These are phyloP conservation scores for Cyprinodon diabolis DNA, from an alignment of 2,797 vertebrate species.

Conservation along the genomic window DNA sequence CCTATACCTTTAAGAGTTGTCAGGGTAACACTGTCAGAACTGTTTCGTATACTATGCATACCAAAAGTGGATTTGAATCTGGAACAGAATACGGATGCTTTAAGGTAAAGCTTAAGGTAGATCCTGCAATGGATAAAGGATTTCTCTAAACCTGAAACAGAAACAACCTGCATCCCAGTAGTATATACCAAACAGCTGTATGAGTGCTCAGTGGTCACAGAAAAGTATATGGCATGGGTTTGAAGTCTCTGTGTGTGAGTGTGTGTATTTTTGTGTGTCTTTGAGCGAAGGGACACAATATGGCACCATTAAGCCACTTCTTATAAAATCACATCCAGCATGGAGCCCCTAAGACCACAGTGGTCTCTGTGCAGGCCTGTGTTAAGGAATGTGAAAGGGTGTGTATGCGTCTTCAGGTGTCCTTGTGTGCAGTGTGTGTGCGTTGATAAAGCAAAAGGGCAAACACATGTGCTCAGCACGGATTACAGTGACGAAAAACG, in stretches of 20 bases:
- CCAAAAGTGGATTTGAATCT: not conserved
- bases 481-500: slow-evolving; percentile 2
- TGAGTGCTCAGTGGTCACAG: slow-evolving; percentile 11
- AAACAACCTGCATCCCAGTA: slow-evolving; percentile 13
- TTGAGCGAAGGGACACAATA: slow-evolving; percentile 63
- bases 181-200: not conserved
- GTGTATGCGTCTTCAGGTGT: slow-evolving; percentile 23
- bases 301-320: slow-evolving; percentile 84
- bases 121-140: not conserved
- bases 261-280: slow-evolving; percentile 25
- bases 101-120: not conserved
- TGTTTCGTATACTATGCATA: not conserved
- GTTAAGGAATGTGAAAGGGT: slow-evolving; percentile 15
- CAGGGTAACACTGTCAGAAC: no score
- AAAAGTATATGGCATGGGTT: slow-evolving; percentile 39
- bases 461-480: not conserved
- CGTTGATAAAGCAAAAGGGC: not conserved
- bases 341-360: slow-evolving; percentile 58
- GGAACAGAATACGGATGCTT: not conserved
- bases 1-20: no score
- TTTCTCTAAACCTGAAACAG: not conserved
- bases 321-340: slow-evolving; percentile 78
- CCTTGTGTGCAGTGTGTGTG: not conserved
- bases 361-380: slow-evolving; percentile 27
- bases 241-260: slow-evolving; percentile 24